Evolutionary conservation across 2,797 vertebrate genomes (phyloP), one percentile per base, ranked within the genome.

Genomic region (Ctenosaura bakeri): DNA sequence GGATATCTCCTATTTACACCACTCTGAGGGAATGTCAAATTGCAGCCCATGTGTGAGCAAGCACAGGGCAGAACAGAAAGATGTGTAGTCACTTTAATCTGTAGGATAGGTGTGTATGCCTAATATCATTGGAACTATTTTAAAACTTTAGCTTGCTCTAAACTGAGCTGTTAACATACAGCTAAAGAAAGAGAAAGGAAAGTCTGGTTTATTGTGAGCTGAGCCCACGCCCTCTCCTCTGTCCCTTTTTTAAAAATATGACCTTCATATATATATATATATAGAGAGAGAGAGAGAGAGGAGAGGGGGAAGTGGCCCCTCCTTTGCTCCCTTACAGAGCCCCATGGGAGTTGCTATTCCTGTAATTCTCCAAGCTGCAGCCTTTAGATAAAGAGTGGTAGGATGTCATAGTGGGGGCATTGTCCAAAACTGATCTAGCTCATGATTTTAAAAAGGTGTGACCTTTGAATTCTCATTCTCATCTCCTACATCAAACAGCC

Each of bases 301-400:
- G 12, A 13, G 78, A 32, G 46, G 10, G 29, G 3, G 73, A 77
- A 66, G 38, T 35, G 26, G 10, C 1, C 50, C 24, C 62, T 24
- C 42, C 76, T 62, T 29, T 3, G 20, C 24, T 22, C 12, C 32
- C 1, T 46, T 54, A 9, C 29, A 42, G 3, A 9, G 10, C 26
- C 54, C 85, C 32, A 0, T 0, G 93, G 93, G 92, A 93, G 76
- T 73, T 94, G 92, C 94, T 94, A 89, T 95, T 95, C 94, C 93
- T 89, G 95, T 92, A 92, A 94, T 0, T 0, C 84, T 20, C 0
- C 92, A 93, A 94, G 94, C 95, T 96, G 95, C 0, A 0, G 76
- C 92, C 69, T 77, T 64, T 89, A 93, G 95, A 95, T 95, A 96
- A 96, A 94, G 81, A 82, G 38, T 0, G 9, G 80, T 86, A 88